Evolutionary conservation across 2,888 invertebrate species (phyloP).

Genomic region (Scaptomyza flava): DNA sequence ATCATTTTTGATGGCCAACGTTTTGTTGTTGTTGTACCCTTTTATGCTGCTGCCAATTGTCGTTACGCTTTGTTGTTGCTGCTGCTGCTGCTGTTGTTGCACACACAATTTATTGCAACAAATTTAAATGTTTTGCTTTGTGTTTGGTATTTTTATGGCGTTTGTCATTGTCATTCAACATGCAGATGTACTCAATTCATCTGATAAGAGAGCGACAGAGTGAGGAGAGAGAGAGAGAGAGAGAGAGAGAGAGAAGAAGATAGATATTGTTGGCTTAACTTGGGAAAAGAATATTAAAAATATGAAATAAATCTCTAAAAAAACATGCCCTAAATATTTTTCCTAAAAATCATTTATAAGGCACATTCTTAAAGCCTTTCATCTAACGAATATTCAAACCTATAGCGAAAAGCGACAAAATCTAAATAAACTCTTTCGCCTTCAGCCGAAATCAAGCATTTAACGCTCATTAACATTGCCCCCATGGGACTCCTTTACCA

Average conservation of each 20-base stretch:
- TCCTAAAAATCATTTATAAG: no score
- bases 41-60: conserved; percentile 45
- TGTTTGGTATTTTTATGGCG: conserved; percentile 72
- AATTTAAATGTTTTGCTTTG: conserved; percentile 76
- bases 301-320: no score
- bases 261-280: no score
- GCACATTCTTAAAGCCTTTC: no score
- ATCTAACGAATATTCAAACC: no score
- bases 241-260: neutral
- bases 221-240: neutral
- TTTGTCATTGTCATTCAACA: conserved; percentile 46
- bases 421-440: no score
- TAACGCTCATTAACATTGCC: conserved; percentile 6
- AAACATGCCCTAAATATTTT: no score
- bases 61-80: conserved; percentile 61
- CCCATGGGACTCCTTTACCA: conserved; percentile 32
- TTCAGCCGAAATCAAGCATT: neutral
- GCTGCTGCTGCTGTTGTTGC: conserved; percentile 50
- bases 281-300: no score
- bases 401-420: no score
- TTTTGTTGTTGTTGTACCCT: conserved; percentile 18
- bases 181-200: conserved; percentile 31
- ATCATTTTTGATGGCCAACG: conserved; percentile 57
- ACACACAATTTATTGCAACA: conserved; percentile 78
- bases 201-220: neutral